Percentiles rank a stretch among this genome's conserved stretches.
phyloP scores from a whole-genome alignment of 2,113 vertebrate genomes.

The Hystrix cristata region DNA sequence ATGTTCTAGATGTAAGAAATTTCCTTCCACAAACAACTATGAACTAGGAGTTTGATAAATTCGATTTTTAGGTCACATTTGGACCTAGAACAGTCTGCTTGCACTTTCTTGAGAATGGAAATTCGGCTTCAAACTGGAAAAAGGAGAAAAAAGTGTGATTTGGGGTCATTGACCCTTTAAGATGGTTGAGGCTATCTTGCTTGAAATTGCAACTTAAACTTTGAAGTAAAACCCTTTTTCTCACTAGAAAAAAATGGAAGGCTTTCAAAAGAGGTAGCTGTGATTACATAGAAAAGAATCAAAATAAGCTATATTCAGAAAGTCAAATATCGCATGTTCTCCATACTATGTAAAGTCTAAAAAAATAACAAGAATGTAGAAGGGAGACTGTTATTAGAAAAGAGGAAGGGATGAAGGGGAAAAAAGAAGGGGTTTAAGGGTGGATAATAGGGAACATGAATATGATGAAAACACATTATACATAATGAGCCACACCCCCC shows the following conservation, averaged over 20 bases:
- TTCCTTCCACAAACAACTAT: neutral
- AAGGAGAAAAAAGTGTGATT: neutral
- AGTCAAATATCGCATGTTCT: neutral
- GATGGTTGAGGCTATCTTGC: neutral
- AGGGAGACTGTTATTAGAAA: neutral
- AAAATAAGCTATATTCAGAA: neutral
- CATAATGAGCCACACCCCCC: neutral
- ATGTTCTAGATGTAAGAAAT: neutral
- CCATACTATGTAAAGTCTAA: neutral
- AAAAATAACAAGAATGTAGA: neutral
- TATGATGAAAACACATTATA: neutral
- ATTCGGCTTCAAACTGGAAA: neutral
- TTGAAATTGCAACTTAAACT: slow-evolving; percentile 24
- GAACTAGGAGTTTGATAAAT: neutral
- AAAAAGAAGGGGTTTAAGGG: neutral
- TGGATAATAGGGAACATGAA: neutral
- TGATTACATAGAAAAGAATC: neutral
- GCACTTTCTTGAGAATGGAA: neutral
- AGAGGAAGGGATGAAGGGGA: neutral
- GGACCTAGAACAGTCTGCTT: neutral
- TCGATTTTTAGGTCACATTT: neutral
- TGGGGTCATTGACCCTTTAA: neutral
- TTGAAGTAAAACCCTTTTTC: neutral
- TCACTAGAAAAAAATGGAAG: neutral
- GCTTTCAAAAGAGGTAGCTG: neutral